Base-by-base conservation (phyloP, 53 echinoderm and acorn worm species). In the Stichopus horrens region DNA sequence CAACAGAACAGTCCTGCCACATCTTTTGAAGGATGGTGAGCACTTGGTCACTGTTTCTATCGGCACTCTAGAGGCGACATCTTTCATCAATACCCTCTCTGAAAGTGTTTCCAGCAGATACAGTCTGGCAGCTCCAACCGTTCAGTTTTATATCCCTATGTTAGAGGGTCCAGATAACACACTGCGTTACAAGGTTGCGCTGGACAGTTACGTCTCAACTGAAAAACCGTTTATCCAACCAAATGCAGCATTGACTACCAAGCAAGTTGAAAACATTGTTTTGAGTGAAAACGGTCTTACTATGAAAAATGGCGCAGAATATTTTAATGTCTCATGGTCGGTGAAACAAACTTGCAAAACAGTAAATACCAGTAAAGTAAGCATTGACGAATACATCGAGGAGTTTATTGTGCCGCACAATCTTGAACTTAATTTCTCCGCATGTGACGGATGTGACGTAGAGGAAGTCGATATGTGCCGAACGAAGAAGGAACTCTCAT, bases 151-250 rank as follows among this genome's bases (percentile, higher is more conserved):
- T 20, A 75, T 75, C 21, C 75, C 75, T 9, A 23, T 23, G 22
- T 21, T 51, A 8, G 19, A 14, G 16, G 75, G 75, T 21, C 22
- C 51, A 51, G 22, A 75, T 51, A 21, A 9, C 3, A 9, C 51
- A 13, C 75, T 21, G 21, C 22, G 9, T 5, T 75, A 75, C 75
- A 75, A 21, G 9, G 9, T 75, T 4, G 75, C 21, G 9, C 18
- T 75, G 75, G 21, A 51, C 21, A 75, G 75, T 51, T 75, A 23
- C 75, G 75, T 75, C 21, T 75, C 75, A 51, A 75, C 75, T 23
- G 18, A 75, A 9, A 75, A 75, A 23, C 75, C 75, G 21, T 75
- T 75, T 6, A 20, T 75, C 21, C 75, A 75, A 20, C 18, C 75
- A 18, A 75, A 75, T 51, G 51, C 21, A 21, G 75, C 75, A 21